Base-by-base conservation (phyloP, 2,797 vertebrate species). In the Eurystomus glaucurus region DNA sequence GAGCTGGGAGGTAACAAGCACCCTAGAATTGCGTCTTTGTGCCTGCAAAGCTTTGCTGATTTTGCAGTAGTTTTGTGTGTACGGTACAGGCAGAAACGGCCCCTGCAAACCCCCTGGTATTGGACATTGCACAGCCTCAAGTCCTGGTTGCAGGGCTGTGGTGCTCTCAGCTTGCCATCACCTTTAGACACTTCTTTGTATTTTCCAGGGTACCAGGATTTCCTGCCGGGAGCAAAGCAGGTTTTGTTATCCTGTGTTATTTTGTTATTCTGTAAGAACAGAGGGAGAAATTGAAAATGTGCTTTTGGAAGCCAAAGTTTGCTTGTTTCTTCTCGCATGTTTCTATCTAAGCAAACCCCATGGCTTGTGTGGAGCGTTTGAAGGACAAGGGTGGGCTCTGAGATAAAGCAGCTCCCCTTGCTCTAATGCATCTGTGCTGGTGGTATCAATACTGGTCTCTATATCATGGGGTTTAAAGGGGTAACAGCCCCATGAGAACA, bases 81-180 rank as follows among this genome's bases (percentile, higher is more conserved):
- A 3, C 1, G 0, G 23, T 17, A 2, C 22, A 3, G 62, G 23
- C 37, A 54, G 68, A 14, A 54, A 11, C 3, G 14, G 10, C 4
- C 10, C 35, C 22, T 29, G 23, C 25, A 29, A 4, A 13, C 17
- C 9, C 15, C 20, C 20, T 18, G 2, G 19, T 14, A 10, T 9
- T 20, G 2, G 54, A 2, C 1, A 0, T 1, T 3, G 41, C 5
- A 15, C 15, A 5, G 20, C 2, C 46, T 18, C 19, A 13, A 21
- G 33, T 7, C 4, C 31, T 0, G 2, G 33, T 5, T 6, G 15
- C 10, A 7, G 8, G 54, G 78, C 45, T 60, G 58, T 2, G 31
- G 10, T 39, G 46, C 14, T 80, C 35, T 31, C 15, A 11, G 20
- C 31, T 66, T 55, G n/a, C 37, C 1, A 2, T 19, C n/a, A 10